Base-by-base conservation (phyloP, 2,888 invertebrate genomes). In the Acanthosoma haemorrhoidale region DNA sequence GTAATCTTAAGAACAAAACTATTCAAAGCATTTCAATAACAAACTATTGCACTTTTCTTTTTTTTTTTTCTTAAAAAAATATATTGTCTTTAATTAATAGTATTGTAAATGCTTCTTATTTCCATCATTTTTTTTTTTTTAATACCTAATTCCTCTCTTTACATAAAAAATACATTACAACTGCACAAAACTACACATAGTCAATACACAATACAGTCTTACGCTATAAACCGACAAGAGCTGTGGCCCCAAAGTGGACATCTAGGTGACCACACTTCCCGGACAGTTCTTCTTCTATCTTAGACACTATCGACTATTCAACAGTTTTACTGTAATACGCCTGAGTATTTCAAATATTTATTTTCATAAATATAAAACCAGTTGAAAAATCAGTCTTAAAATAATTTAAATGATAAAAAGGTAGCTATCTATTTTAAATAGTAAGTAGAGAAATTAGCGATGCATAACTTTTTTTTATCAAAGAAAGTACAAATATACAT, bases 31-130 rank as follows among this genome's bases (percentile, higher is more conserved):
- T 25, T 51, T 51, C 13, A 51, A 51, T 25, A 29, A 25, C 29
- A 51, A 25, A 51, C 51, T 25, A 51, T 51, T 51, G 51, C 51
- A 51, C 51, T 51, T 51, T 25, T 51, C n/a, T 51, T 51, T 18
- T n/a, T 51, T 51, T 51, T 25, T 51, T 51, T 18, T n/a, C 29
- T 51, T 51, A 51, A 51, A 51, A 51, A 51, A 51, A 51, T 51
- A 51, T 51, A 51, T 25, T 51, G 29, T 51, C 51, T 51, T 51
- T 29, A 29, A 25, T 51, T 43, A n/a, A n/a, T n/a, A n/a, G 21
- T 51, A 51, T 25, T 25, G 51, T 51, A 51, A 51, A 51, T 51
- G 51, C 25, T 43, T 21, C 43, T 51, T 51, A 51, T 51, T 51
- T 51, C 29, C 29, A 25, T n/a, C 3, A 29, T 25, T 51, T 51